Evolutionary conservation across 2,888 invertebrate species (phyloP).

Genomic region (Muscina levida): DNA sequence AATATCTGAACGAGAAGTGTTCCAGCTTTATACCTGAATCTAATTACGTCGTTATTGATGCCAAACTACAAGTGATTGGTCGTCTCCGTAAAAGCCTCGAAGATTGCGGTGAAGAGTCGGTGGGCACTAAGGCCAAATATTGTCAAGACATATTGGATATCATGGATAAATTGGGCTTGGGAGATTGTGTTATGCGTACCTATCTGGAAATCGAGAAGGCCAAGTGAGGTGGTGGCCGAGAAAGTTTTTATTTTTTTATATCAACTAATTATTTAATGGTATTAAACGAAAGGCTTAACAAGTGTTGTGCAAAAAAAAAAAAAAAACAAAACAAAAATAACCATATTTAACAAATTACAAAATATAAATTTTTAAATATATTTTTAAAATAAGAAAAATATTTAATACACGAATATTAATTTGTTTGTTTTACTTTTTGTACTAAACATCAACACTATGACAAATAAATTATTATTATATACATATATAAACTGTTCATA

Average conservation of each 20-base stretch:
- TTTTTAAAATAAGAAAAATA: constrained; percentile 24
- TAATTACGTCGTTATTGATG: constrained; percentile 78
- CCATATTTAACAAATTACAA: neutral
- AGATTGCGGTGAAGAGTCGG: constrained; percentile 74
- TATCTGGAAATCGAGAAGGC: constrained; percentile 73
- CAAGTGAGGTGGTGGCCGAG: constrained; percentile 57
- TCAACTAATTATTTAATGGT: constrained; percentile 11
- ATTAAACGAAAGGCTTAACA: constrained; percentile 16
- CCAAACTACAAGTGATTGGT: constrained; percentile 76
- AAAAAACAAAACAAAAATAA: neutral
- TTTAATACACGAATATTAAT: neutral
- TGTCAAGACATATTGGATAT: constrained; percentile 76
- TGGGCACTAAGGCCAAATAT: constrained; percentile 73
- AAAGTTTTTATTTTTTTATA: neutral
- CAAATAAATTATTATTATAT: too few relatives aligned
- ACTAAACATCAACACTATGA: constrained; percentile 9
- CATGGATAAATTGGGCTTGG: constrained; percentile 77
- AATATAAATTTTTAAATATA: neutral
- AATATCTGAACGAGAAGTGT: constrained; percentile 77
- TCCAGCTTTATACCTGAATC: constrained; percentile 76
- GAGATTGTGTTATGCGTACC: constrained; percentile 77
- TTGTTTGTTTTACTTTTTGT: constrained; percentile 21
- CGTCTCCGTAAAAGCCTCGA: constrained; percentile 73
- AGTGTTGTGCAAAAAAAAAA: neutral
- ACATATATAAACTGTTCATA: too few relatives aligned